Percentiles rank a stretch among this genome's conserved stretches.
Evolutionary conservation across 2,888 invertebrate genomes (phyloP).

Genomic region (Eilema griseolum): DNA sequence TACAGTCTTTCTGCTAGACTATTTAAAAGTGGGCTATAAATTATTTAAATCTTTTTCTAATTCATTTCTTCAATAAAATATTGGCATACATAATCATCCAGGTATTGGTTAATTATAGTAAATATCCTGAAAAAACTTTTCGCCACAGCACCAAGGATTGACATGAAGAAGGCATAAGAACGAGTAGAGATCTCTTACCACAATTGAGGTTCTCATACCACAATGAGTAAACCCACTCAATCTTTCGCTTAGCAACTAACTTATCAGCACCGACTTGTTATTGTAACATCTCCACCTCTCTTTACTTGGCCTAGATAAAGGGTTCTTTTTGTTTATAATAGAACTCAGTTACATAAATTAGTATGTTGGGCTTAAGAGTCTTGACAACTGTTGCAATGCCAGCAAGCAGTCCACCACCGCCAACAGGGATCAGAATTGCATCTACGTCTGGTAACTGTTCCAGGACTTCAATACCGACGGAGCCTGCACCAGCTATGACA

Average conservation of each 20-base stretch:
- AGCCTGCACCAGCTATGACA: slow-evolving; percentile 96
- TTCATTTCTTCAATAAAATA: too few species aligned
- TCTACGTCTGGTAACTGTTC: slow-evolving; percentile 94
- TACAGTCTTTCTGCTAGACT: too few species aligned
- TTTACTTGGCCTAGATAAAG: background rate
- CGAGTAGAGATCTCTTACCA: background rate
- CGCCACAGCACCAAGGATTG: background rate
- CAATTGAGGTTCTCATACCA: background rate
- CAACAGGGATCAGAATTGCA: slow-evolving; percentile 95
- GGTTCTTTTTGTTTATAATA: background rate
- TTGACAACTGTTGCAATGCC: slow-evolving; percentile 95
- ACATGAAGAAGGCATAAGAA: too few species aligned
- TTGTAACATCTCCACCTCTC: background rate
- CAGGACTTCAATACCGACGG: slow-evolving; percentile 95
- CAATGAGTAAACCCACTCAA: too few species aligned
- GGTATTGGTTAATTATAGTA: too few species aligned
- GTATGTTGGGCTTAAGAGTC: slow-evolving; percentile 90
- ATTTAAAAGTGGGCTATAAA: too few species aligned
- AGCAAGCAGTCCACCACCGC: slow-evolving; percentile 96
- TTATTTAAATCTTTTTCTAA: too few species aligned
- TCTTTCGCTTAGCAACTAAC: too few species aligned
- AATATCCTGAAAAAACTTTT: background rate
- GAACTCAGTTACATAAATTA: slow-evolving; percentile 91
- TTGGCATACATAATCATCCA: too few species aligned
- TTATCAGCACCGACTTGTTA: too few species aligned